Conservation (phyloP, 2,113 vertebrate genomes). For the Myrmecophaga tridactyla region DNA sequence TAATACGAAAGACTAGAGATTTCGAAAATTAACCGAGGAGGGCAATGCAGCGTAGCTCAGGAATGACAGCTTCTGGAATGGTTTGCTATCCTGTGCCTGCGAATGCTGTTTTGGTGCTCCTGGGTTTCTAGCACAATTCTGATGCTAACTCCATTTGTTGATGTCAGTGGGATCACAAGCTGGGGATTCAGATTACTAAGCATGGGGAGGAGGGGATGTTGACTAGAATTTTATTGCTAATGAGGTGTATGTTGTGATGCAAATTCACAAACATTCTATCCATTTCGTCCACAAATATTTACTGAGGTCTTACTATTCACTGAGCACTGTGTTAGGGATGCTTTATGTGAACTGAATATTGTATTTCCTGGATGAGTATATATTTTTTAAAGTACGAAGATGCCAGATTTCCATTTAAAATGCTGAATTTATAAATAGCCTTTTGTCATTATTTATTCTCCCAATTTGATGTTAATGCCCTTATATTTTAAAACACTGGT, state of each 20-base stretch:
- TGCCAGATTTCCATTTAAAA: neutral
- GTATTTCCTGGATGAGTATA: neutral
- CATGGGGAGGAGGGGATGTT: accelerated
- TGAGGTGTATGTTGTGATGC: accelerated
- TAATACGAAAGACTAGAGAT: conserved; percentile 44
- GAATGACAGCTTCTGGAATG: neutral
- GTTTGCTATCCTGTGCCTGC: neutral
- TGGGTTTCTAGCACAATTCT: neutral
- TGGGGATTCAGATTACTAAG: neutral
- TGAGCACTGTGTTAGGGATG: accelerated
- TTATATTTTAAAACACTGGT: neutral
- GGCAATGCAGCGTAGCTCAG: accelerated
- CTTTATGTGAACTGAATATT: accelerated
- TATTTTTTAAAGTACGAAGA: neutral
- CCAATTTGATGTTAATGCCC: neutral
- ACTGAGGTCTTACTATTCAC: neutral
- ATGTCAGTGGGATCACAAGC: accelerated
- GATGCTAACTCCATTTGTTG: neutral
- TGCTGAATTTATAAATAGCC: neutral
- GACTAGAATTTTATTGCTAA: neutral
- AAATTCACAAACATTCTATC: neutral
- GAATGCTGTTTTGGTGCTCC: accelerated
- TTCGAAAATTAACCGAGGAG: conserved; percentile 47
- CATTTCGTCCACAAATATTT: too few species aligned
- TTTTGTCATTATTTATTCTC: neutral